phyloP scores from a whole-genome alignment of 1,140 invertebrate species.

The Nephila pilipes region DNA sequence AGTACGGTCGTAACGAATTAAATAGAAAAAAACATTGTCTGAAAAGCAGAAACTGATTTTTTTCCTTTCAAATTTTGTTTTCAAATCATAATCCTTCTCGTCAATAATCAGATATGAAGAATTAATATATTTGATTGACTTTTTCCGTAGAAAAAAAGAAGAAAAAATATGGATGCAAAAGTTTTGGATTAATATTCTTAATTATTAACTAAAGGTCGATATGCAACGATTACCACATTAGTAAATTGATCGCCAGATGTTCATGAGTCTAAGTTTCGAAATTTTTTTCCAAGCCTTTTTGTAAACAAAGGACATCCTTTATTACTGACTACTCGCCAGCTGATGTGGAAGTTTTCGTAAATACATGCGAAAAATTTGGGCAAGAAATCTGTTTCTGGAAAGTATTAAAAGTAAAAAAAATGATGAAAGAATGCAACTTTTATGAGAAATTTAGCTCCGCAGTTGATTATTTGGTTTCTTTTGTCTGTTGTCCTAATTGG shows the following conservation, averaged over 20 bases:
- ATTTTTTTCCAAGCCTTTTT: not conserved
- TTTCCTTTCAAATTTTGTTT: no score
- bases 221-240: conserved; percentile 21
- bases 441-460: conserved; percentile 45
- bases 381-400: not conserved
- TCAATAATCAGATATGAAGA: no score
- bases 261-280: conserved; percentile 23
- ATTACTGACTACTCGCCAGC: not conserved
- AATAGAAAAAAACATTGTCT: no score
- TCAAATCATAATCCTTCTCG: no score
- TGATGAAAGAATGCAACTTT: conserved; percentile 25
- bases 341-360: conserved; percentile 46
- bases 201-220: conserved; percentile 15
- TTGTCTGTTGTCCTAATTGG: conserved; percentile 55
- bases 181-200: conserved; percentile 6
- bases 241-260: conserved; percentile 52
- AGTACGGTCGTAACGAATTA: no score
- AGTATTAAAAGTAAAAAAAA: not conserved
- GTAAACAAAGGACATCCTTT: conserved; percentile 10
- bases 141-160: no score
- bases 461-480: conserved; percentile 53
- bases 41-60: no score
- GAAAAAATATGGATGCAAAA: no score
- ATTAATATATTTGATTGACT: no score
- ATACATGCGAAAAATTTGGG: not conserved